phyloP scores from a whole-genome alignment of 2,113 vertebrate genomes.

The Pteronura brasiliensis region DNA sequence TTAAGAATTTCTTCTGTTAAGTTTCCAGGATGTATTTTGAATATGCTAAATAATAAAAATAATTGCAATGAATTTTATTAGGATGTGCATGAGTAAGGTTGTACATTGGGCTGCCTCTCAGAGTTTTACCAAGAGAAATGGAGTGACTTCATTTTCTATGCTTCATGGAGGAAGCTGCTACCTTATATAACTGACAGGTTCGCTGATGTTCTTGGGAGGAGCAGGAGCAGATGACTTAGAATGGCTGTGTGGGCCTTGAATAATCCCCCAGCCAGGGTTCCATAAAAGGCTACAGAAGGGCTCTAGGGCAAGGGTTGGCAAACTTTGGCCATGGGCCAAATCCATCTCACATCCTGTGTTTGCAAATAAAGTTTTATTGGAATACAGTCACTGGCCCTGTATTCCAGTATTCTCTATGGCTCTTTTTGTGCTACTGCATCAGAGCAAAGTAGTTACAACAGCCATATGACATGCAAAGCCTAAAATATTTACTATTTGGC shows the following conservation, averaged over 20 bases:
- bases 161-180: not conserved
- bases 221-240: not conserved
- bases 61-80: not conserved
- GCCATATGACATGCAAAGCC: not conserved
- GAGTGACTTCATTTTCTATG: not conserved
- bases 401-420: not conserved
- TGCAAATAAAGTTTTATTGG: not conserved
- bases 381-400: not conserved
- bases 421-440: not conserved
- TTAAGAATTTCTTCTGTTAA: no score
- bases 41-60: not conserved
- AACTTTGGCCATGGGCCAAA: not conserved
- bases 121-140: not conserved
- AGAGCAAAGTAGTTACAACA: not conserved
- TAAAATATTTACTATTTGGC: not conserved
- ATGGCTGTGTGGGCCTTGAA: no score
- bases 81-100: not conserved
- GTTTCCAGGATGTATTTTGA: not conserved
- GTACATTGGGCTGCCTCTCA: not conserved
- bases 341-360: not conserved
- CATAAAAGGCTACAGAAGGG: not conserved
- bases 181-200: not conserved
- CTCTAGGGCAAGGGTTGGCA: not conserved
- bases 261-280: not conserved
- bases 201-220: not conserved